Percentiles rank a stretch among this genome's conserved stretches.
Evolutionary conservation across 2,888 invertebrate species (phyloP).

Genomic region (Barypeithes pellucidus): DNA sequence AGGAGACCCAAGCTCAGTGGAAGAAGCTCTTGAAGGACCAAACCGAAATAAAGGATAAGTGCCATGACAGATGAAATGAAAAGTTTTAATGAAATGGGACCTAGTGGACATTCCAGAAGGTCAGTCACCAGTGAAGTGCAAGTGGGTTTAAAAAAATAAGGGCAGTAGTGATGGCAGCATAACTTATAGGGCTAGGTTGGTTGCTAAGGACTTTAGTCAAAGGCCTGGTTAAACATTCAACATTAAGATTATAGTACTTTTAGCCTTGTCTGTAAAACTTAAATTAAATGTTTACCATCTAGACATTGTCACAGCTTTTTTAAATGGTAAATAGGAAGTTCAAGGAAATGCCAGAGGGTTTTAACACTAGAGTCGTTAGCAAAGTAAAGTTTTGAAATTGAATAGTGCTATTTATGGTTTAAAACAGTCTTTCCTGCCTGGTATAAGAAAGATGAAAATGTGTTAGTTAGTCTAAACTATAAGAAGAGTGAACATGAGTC

Average conservation of each 20-base stretch:
- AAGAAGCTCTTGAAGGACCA: too few species aligned
- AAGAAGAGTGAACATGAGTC: conserved; percentile 53
- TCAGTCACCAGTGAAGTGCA: conserved; percentile 2
- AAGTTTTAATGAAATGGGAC: too few species aligned
- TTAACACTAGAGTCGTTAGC: not conserved
- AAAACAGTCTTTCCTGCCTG: not conserved
- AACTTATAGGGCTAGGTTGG: conserved; percentile 15
- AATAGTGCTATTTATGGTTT: conserved; percentile 21
- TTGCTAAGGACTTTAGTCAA: conserved; percentile 20
- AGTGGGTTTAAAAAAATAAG: conserved; percentile 28
- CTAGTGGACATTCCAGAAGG: conserved; percentile 20
- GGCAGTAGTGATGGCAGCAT: not conserved
- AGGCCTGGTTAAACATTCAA: conserved; percentile 1
- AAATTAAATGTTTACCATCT: not conserved
- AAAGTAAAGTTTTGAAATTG: conserved; percentile 19
- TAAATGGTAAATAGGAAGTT: conserved; percentile 19
- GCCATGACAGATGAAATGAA: too few species aligned
- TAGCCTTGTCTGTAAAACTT: not conserved
- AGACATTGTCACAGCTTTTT: conserved; percentile 8
- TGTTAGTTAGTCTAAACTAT: conserved; percentile 8
- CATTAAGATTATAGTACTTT: not conserved
- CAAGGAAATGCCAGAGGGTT: conserved; percentile 26
- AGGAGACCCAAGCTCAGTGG: too few species aligned
- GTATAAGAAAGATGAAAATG: not conserved
- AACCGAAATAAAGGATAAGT: too few species aligned